These are phyloP conservation scores for Tromatobia lineatoria DNA, from an alignment of 2,888 invertebrate species.

Conservation along the genomic window DNA sequence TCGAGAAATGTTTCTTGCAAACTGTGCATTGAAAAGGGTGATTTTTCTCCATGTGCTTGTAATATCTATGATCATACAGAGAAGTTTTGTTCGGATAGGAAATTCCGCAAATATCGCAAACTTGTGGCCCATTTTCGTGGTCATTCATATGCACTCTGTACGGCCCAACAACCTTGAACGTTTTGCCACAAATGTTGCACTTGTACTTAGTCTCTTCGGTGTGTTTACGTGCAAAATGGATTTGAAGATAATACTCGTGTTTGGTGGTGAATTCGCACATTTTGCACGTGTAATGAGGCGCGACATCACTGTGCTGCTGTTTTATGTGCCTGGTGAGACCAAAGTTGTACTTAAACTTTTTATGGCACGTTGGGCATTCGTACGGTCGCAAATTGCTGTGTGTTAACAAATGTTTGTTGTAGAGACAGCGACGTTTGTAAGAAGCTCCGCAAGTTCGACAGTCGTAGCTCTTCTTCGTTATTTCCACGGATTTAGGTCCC, in stretches of 20 bases:
- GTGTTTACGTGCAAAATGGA: slow-evolving; percentile 67
- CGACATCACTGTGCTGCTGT: slow-evolving; percentile 67
- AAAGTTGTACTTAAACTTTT: slow-evolving; percentile 69
- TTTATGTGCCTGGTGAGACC: slow-evolving; percentile 69
- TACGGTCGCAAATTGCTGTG: slow-evolving; percentile 66
- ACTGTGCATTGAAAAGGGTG: slow-evolving; percentile 66
- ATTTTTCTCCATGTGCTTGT: slow-evolving; percentile 68
- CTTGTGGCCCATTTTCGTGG: slow-evolving; percentile 68
- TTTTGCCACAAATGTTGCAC: slow-evolving; percentile 68
- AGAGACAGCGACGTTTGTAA: slow-evolving; percentile 55
- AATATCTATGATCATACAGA: slow-evolving; percentile 68
- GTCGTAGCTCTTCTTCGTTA: slow-evolving; percentile 46
- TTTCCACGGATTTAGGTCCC: slow-evolving; percentile 1
- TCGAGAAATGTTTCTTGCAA: slow-evolving; percentile 62
- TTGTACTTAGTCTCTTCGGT: slow-evolving; percentile 69
- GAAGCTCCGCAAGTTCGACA: slow-evolving; percentile 57
- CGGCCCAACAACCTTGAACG: slow-evolving; percentile 65
- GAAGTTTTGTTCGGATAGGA: slow-evolving; percentile 71
- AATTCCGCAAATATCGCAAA: slow-evolving; percentile 70
- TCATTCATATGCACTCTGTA: slow-evolving; percentile 68
- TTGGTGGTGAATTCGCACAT: slow-evolving; percentile 69
- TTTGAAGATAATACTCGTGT: slow-evolving; percentile 59
- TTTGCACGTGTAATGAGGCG: slow-evolving; percentile 66
- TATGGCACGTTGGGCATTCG: slow-evolving; percentile 70
- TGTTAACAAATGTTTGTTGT: slow-evolving; percentile 65